These are phyloP conservation scores for Drosophila kanapiae DNA, from an alignment of 1,140 invertebrate genomes.

Conservation along the genomic window DNA sequence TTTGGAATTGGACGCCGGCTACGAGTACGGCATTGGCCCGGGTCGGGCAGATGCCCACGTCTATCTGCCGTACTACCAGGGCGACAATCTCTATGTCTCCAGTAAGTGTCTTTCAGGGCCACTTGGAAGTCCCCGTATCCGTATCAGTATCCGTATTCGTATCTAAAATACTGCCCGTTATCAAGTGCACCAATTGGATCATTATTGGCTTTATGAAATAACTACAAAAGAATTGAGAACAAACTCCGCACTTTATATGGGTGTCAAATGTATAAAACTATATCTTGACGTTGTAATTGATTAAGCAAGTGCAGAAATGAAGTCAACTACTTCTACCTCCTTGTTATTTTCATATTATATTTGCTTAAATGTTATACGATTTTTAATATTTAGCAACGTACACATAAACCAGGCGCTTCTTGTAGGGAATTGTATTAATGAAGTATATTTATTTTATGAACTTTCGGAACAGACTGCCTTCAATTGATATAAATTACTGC, in stretches of 20 bases:
- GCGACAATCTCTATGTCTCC: slow-evolving; percentile 85
- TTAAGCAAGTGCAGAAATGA: slow-evolving; percentile 3
- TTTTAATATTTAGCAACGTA: too few relatives aligned
- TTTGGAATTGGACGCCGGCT: slow-evolving; percentile 83
- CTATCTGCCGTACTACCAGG: slow-evolving; percentile 89
- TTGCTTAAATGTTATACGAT: background rate
- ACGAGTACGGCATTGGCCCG: slow-evolving; percentile 76
- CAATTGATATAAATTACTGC: background rate
- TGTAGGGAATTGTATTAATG: background rate
- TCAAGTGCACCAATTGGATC: slow-evolving; percentile 70
- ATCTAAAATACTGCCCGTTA: slow-evolving; percentile 55
- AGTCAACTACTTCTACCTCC: slow-evolving; percentile 10
- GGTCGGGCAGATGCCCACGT: slow-evolving; percentile 87
- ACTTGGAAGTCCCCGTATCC: slow-evolving; percentile 45
- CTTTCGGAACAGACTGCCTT: background rate
- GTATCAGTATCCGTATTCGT: slow-evolving; percentile 48
- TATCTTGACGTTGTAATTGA: slow-evolving; percentile 72
- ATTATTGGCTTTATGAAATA: slow-evolving; percentile 15
- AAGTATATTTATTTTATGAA: background rate
- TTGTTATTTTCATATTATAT: slow-evolving; percentile 18
- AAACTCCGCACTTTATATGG: slow-evolving; percentile 59
- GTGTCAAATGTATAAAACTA: slow-evolving; percentile 54
- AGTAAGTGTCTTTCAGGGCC: slow-evolving; percentile 73
- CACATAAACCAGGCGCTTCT: too few relatives aligned
- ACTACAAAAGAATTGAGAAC: slow-evolving; percentile 6